phyloP scores from a whole-genome alignment of 2,888 invertebrate species.

The Lacanobia wlatinum region DNA sequence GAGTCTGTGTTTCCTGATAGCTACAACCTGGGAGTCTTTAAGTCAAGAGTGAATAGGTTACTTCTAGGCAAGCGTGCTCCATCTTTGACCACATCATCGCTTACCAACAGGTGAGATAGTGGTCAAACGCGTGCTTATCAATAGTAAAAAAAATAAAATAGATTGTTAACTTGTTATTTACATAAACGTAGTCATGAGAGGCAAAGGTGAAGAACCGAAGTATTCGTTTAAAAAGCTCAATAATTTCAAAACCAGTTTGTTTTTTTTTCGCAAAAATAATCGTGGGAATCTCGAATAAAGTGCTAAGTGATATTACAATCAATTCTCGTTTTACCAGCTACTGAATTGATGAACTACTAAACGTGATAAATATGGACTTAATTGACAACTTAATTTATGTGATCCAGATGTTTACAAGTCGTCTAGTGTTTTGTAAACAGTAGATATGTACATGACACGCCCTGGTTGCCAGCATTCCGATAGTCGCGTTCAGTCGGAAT shows the following conservation, averaged over 20 bases:
- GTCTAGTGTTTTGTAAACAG: conserved; percentile 51
- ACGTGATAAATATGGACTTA: conserved; percentile 23
- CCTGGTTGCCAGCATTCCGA: conserved; percentile 58
- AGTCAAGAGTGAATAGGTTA: too few relatives aligned
- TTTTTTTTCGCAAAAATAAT: neutral
- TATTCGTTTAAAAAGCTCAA: conserved; percentile 12
- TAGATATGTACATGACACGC: conserved; percentile 51
- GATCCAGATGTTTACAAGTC: conserved; percentile 36
- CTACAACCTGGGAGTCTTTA: too few relatives aligned
- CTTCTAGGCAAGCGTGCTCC: too few relatives aligned
- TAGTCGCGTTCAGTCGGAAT: conserved; percentile 50
- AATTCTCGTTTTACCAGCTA: conserved; percentile 5
- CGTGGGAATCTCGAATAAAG: conserved; percentile 17
- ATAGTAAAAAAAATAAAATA: too few relatives aligned
- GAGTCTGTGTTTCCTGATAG: too few relatives aligned
- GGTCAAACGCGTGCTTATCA: too few relatives aligned
- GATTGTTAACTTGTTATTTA: neutral
- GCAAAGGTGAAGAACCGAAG: conserved; percentile 16
- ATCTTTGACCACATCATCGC: too few relatives aligned
- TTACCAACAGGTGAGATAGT: too few relatives aligned
- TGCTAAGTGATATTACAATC: conserved; percentile 11
- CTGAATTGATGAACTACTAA: conserved; percentile 22
- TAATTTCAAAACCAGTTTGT: neutral
- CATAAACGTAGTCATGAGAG: neutral
- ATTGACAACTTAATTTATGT: conserved; percentile 49